Evolutionary conservation across 2,888 invertebrate species (phyloP).

Genomic region (Oscheius myriophilus): DNA sequence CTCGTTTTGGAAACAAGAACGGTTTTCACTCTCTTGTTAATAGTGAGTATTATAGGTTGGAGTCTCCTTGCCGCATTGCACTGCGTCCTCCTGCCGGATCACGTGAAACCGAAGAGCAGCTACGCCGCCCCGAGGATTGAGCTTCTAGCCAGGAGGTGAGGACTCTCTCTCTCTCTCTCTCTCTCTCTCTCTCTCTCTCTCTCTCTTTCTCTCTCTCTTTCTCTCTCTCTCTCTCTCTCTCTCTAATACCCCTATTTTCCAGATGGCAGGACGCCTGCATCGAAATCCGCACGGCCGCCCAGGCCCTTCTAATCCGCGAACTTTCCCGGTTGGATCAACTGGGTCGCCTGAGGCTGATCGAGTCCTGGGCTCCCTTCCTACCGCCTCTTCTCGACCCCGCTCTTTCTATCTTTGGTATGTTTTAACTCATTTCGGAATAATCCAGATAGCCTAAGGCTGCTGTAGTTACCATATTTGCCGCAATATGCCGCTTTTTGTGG

Average conservation of each 20-base stretch:
- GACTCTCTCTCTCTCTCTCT: background rate
- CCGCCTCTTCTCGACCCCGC: constrained; percentile 78
- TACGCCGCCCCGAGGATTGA: constrained; percentile 96
- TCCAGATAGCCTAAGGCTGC: no score
- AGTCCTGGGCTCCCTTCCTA: constrained; percentile 93
- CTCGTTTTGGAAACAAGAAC: no score
- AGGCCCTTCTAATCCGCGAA: constrained; percentile 92
- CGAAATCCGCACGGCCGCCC: constrained; percentile 93
- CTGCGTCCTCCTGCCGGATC: constrained; percentile 92
- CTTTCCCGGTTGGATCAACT: constrained; percentile 86
- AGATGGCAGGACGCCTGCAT: constrained; percentile 97
- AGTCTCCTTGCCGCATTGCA: constrained; percentile 92
- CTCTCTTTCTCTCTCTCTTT: background rate
- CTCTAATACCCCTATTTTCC: background rate
- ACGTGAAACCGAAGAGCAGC: constrained; percentile 78
- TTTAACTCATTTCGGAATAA: background rate
- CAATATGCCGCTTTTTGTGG: no score
- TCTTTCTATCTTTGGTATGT: constrained; percentile 71
- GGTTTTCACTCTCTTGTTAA: no score
- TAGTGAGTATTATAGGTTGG: constrained; percentile 82
- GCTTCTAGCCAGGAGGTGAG: constrained; percentile 87
- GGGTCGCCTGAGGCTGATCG: constrained; percentile 89
- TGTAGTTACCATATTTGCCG: constrained; percentile 9
- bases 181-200: background rate
- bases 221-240: background rate